A percentile compares a stretch with the other conserved stretches of the same genome.
phyloP scores from a whole-genome alignment of 1,140 invertebrate species.

The Heliothis virescens region DNA sequence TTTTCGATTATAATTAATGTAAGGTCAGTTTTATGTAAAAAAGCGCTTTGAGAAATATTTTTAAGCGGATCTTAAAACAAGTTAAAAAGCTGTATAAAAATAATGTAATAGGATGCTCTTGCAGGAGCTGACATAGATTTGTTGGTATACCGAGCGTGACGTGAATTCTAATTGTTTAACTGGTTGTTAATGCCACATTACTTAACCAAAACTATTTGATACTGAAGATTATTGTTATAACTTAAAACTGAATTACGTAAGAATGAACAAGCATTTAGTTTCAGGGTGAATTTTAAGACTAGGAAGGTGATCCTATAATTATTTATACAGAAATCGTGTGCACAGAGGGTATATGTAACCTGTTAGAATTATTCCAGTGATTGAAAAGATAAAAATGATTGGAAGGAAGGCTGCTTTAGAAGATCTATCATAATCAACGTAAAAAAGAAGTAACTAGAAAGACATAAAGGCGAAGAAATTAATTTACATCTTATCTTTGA shows the following conservation, averaged over 20 bases:
- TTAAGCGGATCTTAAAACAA: background rate
- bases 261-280: background rate
- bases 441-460: no score
- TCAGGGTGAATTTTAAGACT: background rate
- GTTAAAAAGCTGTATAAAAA: background rate
- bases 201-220: background rate
- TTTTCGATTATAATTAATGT: no score
- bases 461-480: no score
- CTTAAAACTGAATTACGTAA: background rate
- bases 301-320: background rate
- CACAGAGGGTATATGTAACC: no score
- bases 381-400: no score
- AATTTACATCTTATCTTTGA: background rate
- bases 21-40: no score
- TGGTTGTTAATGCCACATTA: background rate
- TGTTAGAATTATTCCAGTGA: no score
- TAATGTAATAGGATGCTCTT: slow-evolving; percentile 20
- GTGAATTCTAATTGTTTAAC: slow-evolving; percentile 19
- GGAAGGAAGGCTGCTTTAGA: no score
- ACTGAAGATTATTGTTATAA: background rate
- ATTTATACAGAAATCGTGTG: no score
- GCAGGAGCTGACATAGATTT: slow-evolving; percentile 14
- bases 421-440: no score
- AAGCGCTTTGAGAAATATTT: no score
- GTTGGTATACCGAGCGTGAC: slow-evolving; percentile 22